Percentiles rank a stretch among this genome's conserved stretches.
phyloP scores from a whole-genome alignment of 2,113 vertebrate genomes.

The Cnemophilus loriae region DNA sequence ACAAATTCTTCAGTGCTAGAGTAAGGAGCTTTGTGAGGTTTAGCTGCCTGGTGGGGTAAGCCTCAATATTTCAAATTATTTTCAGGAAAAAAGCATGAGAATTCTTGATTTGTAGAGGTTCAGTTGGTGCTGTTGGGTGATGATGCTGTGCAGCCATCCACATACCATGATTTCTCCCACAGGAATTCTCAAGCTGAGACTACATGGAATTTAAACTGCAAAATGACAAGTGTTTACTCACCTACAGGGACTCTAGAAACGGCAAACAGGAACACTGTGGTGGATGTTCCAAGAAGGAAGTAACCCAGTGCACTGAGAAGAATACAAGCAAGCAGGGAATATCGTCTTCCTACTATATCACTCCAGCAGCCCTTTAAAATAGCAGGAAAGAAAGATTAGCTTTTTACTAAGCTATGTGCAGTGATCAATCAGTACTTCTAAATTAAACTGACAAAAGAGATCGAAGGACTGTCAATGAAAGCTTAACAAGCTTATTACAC shows the following conservation, averaged over 20 bases:
- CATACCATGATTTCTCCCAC: background rate
- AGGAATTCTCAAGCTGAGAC: background rate
- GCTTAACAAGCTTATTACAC: background rate
- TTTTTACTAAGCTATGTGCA: background rate
- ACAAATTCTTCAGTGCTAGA: background rate
- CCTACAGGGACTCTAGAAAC: constrained; percentile 89
- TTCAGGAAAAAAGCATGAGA: background rate
- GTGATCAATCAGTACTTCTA: background rate
- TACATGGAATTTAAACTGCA: background rate
- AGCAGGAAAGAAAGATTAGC: background rate
- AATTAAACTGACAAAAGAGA: background rate
- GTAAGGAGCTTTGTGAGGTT: background rate
- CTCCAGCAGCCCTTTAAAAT: constrained; percentile 92
- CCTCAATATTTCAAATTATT: background rate
- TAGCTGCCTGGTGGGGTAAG: background rate
- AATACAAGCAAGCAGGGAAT: constrained; percentile 86
- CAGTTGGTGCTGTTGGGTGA: background rate
- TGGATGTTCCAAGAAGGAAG: constrained; percentile 83
- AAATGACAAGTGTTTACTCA: constrained; percentile 66
- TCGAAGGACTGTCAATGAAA: background rate
- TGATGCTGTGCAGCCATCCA: background rate
- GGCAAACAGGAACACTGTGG: constrained; percentile 82
- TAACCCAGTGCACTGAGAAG: constrained; percentile 89
- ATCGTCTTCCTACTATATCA: constrained; percentile 85
- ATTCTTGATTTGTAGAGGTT: background rate